Base-by-base conservation (phyloP, 64 coral and sea anemone species). In the Anthopleura sola region DNA sequence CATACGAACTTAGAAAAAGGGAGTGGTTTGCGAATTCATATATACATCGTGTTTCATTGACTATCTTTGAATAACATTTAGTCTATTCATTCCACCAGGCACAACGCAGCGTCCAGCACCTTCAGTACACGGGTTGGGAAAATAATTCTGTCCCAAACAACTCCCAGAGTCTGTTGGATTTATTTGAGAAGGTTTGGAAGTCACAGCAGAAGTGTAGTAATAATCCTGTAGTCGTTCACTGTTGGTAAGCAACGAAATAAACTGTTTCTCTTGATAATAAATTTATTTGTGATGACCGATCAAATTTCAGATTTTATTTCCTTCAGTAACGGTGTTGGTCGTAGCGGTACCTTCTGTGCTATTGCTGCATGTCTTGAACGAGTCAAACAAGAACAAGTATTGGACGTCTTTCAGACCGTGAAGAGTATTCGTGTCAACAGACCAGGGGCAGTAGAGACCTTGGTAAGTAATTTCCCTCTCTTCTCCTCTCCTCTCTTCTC, bases 371-470 rank as follows among this genome's bases (percentile, higher is more conserved):
- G 48, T 37, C 74, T 89, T 14, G n/a, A 93, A 28, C 81, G 83
- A n/a, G 51, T 85, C 6, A 93, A 93, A 60, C 15, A 49, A 3
- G 91, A 89, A 37, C 86, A 92, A 57, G 78, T 87, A 31, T 78
- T 92, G 28, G 91, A 92, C 29, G 91, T 92, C 37, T 92, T 92
- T 48, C 91, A 92, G 80, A 83, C 86, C 1, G 58, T 82, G n/a
- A 92, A 88, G 23, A 44, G 9, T 44, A 44, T 44, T 44, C 40
- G 40, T 44, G 40, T 44, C 40, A 44, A 44, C 9, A 44, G 40
- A 44, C 40, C 40, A 6, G 40, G 40, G 9, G 40, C 40, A 6
- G 40, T 44, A 44, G 40, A 44, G 9, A 44, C 40, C 4, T 44
- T 44, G 40, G 40, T 44, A 2, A 44, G 40, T 44, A 44, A 44